phyloP scores from a whole-genome alignment of 92 coral and sea anemone species.

The Zoanthus solanderi region DNA sequence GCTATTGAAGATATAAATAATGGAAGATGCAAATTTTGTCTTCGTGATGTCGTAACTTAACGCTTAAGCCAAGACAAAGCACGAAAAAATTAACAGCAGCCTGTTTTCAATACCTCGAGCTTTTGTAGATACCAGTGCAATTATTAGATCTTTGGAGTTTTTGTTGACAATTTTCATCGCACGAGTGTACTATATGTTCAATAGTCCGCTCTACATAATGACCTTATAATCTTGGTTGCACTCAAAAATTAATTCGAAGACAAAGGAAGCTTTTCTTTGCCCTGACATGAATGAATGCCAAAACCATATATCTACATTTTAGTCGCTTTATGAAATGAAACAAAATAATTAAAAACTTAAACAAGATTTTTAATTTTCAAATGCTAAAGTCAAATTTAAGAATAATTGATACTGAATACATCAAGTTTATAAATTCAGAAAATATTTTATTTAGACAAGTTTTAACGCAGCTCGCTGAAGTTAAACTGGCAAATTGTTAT shows the following conservation, averaged over 20 bases:
- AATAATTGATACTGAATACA: not conserved
- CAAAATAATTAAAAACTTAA: not conserved
- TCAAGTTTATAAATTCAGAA: not conserved
- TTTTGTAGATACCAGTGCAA: not conserved
- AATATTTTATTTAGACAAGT: not conserved
- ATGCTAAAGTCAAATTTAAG: not conserved
- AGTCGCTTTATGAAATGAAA: not conserved
- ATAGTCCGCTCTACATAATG: not conserved
- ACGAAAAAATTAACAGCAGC: not conserved
- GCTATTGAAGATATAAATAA: not conserved
- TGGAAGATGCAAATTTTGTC: not conserved
- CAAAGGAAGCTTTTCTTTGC: too few species aligned
- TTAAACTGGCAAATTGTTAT: not conserved
- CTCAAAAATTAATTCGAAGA: not conserved
- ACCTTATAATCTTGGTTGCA: not conserved
- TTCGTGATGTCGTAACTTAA: not conserved
- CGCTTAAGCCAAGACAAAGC: not conserved
- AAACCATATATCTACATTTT: not conserved
- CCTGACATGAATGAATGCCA: not conserved
- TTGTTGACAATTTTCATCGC: not conserved
- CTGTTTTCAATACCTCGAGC: not conserved
- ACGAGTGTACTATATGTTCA: not conserved
- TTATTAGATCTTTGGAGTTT: not conserved
- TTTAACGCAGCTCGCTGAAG: not conserved
- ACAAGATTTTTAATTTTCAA: not conserved